These are phyloP conservation scores for Mus pahari DNA, from an alignment of 2,113 vertebrate genomes.

Conservation along the genomic window DNA sequence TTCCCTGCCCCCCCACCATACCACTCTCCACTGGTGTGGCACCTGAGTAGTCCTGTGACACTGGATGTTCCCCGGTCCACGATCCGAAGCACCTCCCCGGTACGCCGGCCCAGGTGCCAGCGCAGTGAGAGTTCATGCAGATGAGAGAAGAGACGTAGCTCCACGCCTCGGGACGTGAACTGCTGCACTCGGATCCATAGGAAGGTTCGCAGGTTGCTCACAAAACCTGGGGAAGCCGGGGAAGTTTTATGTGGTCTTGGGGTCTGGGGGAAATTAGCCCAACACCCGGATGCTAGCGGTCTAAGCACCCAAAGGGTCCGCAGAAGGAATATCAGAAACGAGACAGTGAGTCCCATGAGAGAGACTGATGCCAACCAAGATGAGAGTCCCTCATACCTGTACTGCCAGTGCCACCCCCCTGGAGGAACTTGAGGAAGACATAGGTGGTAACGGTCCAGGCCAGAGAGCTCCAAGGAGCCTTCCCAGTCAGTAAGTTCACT, in stretches of 20 bases:
- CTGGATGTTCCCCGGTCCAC: slow-evolving; percentile 95
- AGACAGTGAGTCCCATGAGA: not conserved
- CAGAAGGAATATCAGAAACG: not conserved
- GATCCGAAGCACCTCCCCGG: slow-evolving; percentile 94
- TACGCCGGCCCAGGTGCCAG: slow-evolving; percentile 96
- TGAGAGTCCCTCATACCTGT: not conserved
- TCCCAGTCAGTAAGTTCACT: slow-evolving; percentile 93
- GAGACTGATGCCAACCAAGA: not conserved
- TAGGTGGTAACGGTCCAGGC: slow-evolving; percentile 92
- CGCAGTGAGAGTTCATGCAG: slow-evolving; percentile 94
- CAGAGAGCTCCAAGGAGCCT: slow-evolving; percentile 89
- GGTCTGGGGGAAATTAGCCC: rapidly evolving
- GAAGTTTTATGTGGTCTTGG: not conserved
- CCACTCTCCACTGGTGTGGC: not conserved
- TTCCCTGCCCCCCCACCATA: not conserved
- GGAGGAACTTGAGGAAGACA: slow-evolving; percentile 93
- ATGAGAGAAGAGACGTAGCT: slow-evolving; percentile 94
- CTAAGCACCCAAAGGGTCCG: not conserved
- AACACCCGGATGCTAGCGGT: not conserved
- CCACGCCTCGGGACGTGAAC: slow-evolving; percentile 93
- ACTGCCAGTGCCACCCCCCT: slow-evolving; percentile 95
- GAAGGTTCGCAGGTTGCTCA: slow-evolving; percentile 95
- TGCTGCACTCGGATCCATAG: slow-evolving; percentile 98
- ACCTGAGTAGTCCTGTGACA: slow-evolving; percentile 96
- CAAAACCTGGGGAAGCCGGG: slow-evolving; percentile 91